These are phyloP conservation scores for Corythornis madagascariensis DNA, from an alignment of 2,113 vertebrate species.

Conservation along the genomic window DNA sequence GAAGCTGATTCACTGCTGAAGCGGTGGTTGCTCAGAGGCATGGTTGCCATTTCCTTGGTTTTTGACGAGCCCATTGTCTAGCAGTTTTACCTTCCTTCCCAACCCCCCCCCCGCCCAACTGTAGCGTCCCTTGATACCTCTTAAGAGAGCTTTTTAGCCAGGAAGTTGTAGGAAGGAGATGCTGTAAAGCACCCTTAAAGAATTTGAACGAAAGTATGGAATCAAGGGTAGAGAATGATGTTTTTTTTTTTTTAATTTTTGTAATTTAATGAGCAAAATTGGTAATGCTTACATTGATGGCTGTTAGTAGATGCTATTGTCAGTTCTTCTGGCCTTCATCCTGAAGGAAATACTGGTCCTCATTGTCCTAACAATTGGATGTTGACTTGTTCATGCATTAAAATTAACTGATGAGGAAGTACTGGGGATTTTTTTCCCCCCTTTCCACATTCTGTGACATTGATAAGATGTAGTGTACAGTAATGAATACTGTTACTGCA, in stretches of 20 bases:
- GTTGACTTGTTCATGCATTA: not conserved
- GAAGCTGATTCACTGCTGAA: conserved; percentile 45
- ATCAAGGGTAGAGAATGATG: not conserved
- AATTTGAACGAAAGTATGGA: not conserved
- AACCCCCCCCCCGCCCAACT: no score
- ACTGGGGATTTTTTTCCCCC: accelerated
- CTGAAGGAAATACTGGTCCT: not conserved
- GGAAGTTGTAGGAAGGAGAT: not conserved
- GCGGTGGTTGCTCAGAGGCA: not conserved
- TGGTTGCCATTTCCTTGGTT: not conserved
- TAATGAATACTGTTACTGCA: not conserved
- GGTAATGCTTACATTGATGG: not conserved
- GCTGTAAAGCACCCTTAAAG: not conserved
- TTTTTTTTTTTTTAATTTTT: not conserved
- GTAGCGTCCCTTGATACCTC: not conserved
- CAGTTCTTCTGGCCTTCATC: not conserved
- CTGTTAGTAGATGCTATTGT: not conserved
- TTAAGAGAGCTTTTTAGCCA: not conserved
- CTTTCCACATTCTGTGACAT: accelerated
- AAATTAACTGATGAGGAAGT: not conserved
- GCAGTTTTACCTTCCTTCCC: not conserved
- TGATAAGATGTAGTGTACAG: not conserved
- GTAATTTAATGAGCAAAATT: not conserved
- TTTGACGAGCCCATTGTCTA: conserved; percentile 25
- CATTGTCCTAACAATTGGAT: not conserved